phyloP scores from a whole-genome alignment of 2,113 vertebrate species.

The Rhinogobius similis region DNA sequence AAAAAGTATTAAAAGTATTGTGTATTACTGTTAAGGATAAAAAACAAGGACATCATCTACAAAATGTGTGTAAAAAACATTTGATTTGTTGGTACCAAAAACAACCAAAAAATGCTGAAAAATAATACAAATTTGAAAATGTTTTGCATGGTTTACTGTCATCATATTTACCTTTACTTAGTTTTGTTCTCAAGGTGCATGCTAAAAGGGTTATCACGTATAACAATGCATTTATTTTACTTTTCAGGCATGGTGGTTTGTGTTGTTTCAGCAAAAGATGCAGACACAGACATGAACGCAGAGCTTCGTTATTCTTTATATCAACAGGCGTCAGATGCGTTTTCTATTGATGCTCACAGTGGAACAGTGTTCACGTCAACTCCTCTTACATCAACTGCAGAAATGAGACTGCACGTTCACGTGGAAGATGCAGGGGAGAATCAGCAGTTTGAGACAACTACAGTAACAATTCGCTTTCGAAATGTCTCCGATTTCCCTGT shows the following conservation, averaged over 20 bases:
- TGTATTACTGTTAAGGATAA: too few relatives aligned
- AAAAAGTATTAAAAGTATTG: too few relatives aligned
- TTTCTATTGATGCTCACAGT: conserved; percentile 62
- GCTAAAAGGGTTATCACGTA: neutral
- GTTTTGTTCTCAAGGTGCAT: neutral
- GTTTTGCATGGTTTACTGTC: neutral
- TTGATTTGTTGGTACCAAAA: too few relatives aligned
- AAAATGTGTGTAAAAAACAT: too few relatives aligned
- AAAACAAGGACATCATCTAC: neutral
- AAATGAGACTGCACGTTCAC: conserved; percentile 64
- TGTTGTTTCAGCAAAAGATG: conserved; percentile 72
- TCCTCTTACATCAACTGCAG: conserved; percentile 36
- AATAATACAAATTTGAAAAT: too few relatives aligned
- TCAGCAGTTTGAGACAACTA: conserved; percentile 71
- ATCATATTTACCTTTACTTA: neutral
- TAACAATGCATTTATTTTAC: neutral
- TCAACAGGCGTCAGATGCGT: conserved; percentile 64
- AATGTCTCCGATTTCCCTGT: conserved; percentile 68
- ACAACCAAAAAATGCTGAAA: too few relatives aligned
- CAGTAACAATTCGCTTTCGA: conserved; percentile 72
- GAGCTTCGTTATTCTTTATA: conserved; percentile 72
- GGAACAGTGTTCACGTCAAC: conserved; percentile 63
- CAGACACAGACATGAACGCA: conserved; percentile 72
- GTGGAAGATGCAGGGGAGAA: conserved; percentile 70
- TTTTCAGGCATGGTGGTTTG: conserved; percentile 71